Base-by-base conservation (phyloP, 2,888 invertebrate genomes). In the Spisula subtruncata region DNA sequence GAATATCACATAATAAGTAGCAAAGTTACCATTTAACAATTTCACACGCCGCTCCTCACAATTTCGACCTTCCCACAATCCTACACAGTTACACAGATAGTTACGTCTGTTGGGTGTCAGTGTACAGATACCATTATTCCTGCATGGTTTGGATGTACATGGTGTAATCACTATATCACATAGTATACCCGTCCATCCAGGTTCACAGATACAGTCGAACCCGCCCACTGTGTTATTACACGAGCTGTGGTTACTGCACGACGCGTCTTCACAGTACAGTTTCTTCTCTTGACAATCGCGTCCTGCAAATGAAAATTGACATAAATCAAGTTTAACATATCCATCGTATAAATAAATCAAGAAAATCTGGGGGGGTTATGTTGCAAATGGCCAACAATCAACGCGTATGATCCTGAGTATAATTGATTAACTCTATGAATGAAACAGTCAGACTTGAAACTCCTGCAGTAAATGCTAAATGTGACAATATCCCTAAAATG, bases 201-300 rank as follows among this genome's bases (percentile, higher is more conserved):
- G 86, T 35, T 89, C 86, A 85, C 92, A 92, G 0, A 84, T 32
- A 82, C 92, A 92, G 35, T 87, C 32, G 56, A 89, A 92, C 8
- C 92, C 92, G 5, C 86, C 87, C 10, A 84, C 29, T 12, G 89
- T 89, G 75, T 92, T 80, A 82, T 90, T 92, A 81, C 92, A 92
- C 8, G 60, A 41, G 81, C 89, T 86, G 18, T 66, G 56, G n/a
- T 87, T 89, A 35, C 90, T 92, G 66, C 92, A 91, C 10, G 86
- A 54, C n/a, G 41, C 35, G 29, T 89, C 89, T 18, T 88, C 85
- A 81, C 92, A 92, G 66, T 71, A 91, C 35, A 92, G 41, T 16
- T 79, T 84, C 51, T 41, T 46, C 32, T 89, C 87, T 20, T 91
- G 66, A 66, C 92, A 92, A 48, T 90, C 29, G 14, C 56, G 60